A percentile compares a stretch with the other conserved stretches of the same genome.
phyloP scores from a whole-genome alignment of 2,113 vertebrate species.

The Edolisoma coerulescens region DNA sequence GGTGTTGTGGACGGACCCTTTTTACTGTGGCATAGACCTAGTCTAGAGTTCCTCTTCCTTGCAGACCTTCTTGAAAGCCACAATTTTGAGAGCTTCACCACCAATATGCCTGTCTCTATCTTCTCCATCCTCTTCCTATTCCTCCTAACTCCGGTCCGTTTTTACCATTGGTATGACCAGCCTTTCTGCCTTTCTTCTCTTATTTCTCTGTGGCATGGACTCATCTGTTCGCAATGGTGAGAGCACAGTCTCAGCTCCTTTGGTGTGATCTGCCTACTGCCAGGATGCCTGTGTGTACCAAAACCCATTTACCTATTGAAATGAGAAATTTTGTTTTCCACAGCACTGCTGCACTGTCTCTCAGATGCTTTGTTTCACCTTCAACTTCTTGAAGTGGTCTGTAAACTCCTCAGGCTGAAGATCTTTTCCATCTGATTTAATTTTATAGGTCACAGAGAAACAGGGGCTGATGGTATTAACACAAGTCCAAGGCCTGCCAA shows the following conservation, averaged over 20 bases:
- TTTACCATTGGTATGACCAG: not conserved
- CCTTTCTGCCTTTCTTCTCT: not conserved
- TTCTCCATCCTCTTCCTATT: not conserved
- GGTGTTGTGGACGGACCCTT: not conserved
- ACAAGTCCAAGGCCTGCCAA: not conserved
- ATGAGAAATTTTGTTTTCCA: not conserved
- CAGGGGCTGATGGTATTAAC: not conserved
- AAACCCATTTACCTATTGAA: not conserved
- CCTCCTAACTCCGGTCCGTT: not conserved
- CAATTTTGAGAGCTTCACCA: not conserved
- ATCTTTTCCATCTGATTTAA: not conserved
- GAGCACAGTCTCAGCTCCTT: not conserved
- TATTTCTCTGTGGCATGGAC: not conserved
- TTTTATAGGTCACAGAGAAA: not conserved
- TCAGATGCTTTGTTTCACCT: not conserved
- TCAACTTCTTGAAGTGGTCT: not conserved
- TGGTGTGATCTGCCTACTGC: not conserved
- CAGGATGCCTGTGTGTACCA: not conserved
- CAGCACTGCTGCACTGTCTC: not conserved
- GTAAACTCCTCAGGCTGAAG: not conserved
- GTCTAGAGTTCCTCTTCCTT: not conserved
- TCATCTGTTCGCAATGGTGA: not conserved
- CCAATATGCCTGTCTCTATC: not conserved
- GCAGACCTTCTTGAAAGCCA: not conserved
- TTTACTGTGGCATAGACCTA: not conserved